Conservation (phyloP, 1,140 invertebrate species). For the Brachionus paranguensis region DNA sequence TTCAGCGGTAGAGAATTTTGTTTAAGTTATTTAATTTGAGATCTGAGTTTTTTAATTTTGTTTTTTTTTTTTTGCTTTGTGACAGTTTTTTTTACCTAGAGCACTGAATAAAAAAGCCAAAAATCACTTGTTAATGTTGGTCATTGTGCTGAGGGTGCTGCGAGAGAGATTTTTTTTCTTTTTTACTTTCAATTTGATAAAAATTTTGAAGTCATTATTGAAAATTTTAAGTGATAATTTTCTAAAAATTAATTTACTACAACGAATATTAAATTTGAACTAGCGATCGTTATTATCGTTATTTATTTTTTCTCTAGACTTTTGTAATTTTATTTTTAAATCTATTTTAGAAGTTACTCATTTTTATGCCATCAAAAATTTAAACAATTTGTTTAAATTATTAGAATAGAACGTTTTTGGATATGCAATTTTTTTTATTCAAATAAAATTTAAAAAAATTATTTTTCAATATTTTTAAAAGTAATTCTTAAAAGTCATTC, state of each 20-base stretch:
- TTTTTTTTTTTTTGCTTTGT: neutral
- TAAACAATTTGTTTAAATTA: neutral
- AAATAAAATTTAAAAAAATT: too few relatives aligned
- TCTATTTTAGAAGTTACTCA: neutral
- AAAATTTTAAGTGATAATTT: neutral
- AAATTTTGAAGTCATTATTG: neutral
- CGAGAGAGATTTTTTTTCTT: neutral
- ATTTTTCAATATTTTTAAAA: too few relatives aligned
- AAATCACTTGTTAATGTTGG: neutral
- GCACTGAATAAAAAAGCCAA: neutral
- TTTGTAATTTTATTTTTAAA: neutral
- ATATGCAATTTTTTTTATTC: too few relatives aligned
- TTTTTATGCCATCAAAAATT: neutral
- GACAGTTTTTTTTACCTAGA: neutral
- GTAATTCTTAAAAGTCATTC: too few relatives aligned
- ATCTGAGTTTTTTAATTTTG: neutral
- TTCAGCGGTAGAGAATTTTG: slow-evolving; percentile 21
- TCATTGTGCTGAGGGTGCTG: neutral
- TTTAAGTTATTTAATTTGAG: neutral
- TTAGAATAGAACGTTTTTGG: neutral
- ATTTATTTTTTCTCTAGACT: neutral
- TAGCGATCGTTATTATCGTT: neutral
- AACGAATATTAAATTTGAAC: neutral
- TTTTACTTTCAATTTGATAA: neutral
- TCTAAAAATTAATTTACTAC: neutral